Evolutionary conservation across 2,113 vertebrate species (phyloP).

Genomic region (Antechinus stuartii): DNA sequence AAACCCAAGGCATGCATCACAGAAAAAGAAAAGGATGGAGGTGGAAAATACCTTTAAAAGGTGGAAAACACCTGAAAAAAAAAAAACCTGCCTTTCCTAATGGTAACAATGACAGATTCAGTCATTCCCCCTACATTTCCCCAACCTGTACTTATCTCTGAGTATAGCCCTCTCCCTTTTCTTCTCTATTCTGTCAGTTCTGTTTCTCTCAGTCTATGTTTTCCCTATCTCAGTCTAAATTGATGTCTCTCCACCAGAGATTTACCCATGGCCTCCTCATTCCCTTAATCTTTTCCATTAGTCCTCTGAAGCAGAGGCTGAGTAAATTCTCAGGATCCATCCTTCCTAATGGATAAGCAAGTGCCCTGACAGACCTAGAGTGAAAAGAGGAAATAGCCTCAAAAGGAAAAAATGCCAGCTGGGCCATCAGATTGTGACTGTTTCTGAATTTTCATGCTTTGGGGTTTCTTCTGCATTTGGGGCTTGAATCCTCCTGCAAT

Average conservation of each 20-base stretch:
- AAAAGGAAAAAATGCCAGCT: not conserved
- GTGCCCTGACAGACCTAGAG: not conserved
- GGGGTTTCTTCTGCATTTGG: not conserved
- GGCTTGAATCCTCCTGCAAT: not conserved
- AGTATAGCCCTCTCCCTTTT: not conserved
- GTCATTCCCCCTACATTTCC: not conserved
- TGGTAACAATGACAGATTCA: not conserved
- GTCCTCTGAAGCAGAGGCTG: not conserved
- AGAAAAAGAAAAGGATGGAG: not conserved
- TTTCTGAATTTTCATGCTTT: not conserved
- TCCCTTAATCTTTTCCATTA: not conserved
- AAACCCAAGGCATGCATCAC: not conserved
- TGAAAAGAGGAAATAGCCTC: not conserved
- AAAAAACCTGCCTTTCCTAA: not conserved
- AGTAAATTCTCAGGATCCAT: not conserved
- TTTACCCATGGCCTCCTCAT: not conserved
- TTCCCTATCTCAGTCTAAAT: not conserved
- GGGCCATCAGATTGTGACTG: not conserved
- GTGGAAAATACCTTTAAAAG: not conserved
- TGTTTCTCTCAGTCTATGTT: not conserved
- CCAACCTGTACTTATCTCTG: not conserved
- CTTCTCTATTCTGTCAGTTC: not conserved
- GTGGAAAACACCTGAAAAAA: not conserved
- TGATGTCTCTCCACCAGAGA: not conserved
- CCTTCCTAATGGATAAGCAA: not conserved